A percentile compares a stretch with the other conserved stretches of the same genome.
These are phyloP conservation scores for Hypotaenidia philippensis DNA, from an alignment of 2,797 vertebrate genomes.

Conservation along the genomic window DNA sequence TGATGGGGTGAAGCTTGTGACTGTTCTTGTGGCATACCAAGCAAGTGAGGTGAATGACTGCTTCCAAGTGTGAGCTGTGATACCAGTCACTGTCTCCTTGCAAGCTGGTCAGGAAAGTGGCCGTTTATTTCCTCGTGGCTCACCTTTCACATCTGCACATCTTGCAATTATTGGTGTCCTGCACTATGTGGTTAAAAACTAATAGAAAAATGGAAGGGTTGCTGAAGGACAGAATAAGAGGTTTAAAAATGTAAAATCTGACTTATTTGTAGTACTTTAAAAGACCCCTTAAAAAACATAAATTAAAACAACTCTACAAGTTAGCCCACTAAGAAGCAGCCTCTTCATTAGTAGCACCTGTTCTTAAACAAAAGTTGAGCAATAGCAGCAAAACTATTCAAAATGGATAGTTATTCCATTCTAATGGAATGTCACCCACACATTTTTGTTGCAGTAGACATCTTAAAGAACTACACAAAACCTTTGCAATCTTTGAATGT, in stretches of 20 bases:
- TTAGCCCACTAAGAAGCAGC: slow-evolving; percentile 73
- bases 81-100: background rate
- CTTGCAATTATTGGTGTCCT: slow-evolving; percentile 44
- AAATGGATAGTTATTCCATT: slow-evolving; percentile 73
- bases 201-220: slow-evolving; percentile 50
- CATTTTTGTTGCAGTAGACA: slow-evolving; percentile 77
- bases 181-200: slow-evolving; percentile 35
- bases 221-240: slow-evolving; percentile 40
- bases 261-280: slow-evolving; percentile 60
- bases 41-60: slow-evolving; percentile 30
- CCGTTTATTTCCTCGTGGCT: slow-evolving; percentile 4
- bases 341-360: slow-evolving; percentile 77
- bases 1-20: slow-evolving; percentile 11
- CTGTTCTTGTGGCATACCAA: slow-evolving; percentile 30
- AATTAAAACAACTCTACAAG: slow-evolving; percentile 71
- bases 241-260: slow-evolving; percentile 69
- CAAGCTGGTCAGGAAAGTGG: slow-evolving; percentile 18
- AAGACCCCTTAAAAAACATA: slow-evolving; percentile 65
- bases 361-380: slow-evolving; percentile 77
- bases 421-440: slow-evolving; percentile 74
- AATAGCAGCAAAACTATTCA: slow-evolving; percentile 75
- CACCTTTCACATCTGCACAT: slow-evolving; percentile 25
- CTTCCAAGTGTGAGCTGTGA: background rate
- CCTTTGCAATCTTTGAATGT: slow-evolving; percentile 73
- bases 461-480: slow-evolving; percentile 79